A percentile compares a stretch with the other conserved stretches of the same genome.
Conservation (phyloP, 2,888 invertebrate species). For the Apoderus coryli region DNA sequence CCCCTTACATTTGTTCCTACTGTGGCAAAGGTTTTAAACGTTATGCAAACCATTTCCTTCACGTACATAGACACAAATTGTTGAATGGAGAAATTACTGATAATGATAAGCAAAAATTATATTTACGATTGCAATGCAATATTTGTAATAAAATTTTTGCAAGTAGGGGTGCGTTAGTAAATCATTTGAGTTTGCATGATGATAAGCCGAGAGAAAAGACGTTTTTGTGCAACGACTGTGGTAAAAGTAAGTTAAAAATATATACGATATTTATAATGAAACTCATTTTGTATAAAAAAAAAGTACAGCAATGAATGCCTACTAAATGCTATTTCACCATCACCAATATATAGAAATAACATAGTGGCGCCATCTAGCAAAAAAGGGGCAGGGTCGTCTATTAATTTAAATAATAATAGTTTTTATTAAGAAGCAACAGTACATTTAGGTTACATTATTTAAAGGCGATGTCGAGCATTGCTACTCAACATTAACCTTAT, state of each 20-base stretch:
- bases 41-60: conserved; percentile 8
- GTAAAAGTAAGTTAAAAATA: conserved; percentile 12
- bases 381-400: too few species aligned
- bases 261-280: too few species aligned
- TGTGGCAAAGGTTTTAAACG: conserved; percentile 6
- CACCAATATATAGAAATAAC: too few species aligned
- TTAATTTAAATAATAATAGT: too few species aligned
- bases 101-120: conserved; percentile 9
- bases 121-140: conserved; percentile 14
- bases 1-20: conserved; percentile 6
- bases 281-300: too few species aligned
- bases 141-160: conserved; percentile 15
- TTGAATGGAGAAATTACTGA: conserved; percentile 1
- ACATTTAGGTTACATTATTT: too few species aligned
- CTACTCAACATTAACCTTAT: too few species aligned
- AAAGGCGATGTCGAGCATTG: too few species aligned
- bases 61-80: conserved; percentile 4
- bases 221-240: conserved; percentile 15
- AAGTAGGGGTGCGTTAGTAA: conserved; percentile 13
- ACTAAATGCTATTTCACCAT: too few species aligned
- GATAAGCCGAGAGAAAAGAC: conserved; percentile 10
- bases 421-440: too few species aligned
- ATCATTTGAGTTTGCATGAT: conserved; percentile 14
- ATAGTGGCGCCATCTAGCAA: too few species aligned
- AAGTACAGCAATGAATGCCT: too few species aligned